A percentile compares a stretch with the other conserved stretches of the same genome.
phyloP scores from a whole-genome alignment of 2,797 vertebrate genomes.

The Antennarius maculatus region DNA sequence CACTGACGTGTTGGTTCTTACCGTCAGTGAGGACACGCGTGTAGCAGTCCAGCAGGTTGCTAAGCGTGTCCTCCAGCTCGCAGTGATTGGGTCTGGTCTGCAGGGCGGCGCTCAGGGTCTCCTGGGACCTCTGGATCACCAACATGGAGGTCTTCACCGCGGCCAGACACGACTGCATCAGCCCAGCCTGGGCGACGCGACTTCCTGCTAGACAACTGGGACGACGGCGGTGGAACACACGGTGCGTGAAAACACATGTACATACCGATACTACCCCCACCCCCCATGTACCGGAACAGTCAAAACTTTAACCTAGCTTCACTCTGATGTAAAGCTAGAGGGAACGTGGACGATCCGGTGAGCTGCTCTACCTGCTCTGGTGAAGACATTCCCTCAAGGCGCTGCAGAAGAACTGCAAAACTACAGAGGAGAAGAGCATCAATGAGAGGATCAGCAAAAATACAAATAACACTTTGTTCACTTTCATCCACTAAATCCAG shows the following conservation, averaged over 20 bases:
- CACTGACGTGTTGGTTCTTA: slow-evolving; percentile 57
- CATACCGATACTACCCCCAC: too few species aligned
- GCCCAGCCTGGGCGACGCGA: slow-evolving; percentile 87
- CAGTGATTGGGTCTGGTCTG: slow-evolving; percentile 32
- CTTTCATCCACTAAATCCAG: neutral
- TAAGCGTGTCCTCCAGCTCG: slow-evolving; percentile 79
- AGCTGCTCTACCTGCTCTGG: slow-evolving; percentile 85
- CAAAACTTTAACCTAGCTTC: too few species aligned
- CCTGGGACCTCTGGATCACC: slow-evolving; percentile 87
- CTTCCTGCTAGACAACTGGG: slow-evolving; percentile 85
- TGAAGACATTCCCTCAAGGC: slow-evolving; percentile 83
- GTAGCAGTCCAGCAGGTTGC: slow-evolving; percentile 85
- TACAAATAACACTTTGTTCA: neutral
- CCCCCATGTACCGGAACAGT: too few species aligned
- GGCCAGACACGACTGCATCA: slow-evolving; percentile 90
- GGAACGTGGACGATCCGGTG: neutral
- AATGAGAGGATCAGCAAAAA: neutral
- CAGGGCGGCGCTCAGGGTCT: slow-evolving; percentile 63
- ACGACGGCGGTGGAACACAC: slow-evolving; percentile 51
- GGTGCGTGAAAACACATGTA: neutral
- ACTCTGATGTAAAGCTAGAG: neutral
- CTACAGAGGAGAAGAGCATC: slow-evolving; percentile 73
- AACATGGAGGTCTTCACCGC: slow-evolving; percentile 89
- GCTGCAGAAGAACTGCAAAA: slow-evolving; percentile 87
- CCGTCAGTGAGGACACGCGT: slow-evolving; percentile 86